Base-by-base conservation (phyloP, 2,888 invertebrate species). In the Lutraria lutraria region DNA sequence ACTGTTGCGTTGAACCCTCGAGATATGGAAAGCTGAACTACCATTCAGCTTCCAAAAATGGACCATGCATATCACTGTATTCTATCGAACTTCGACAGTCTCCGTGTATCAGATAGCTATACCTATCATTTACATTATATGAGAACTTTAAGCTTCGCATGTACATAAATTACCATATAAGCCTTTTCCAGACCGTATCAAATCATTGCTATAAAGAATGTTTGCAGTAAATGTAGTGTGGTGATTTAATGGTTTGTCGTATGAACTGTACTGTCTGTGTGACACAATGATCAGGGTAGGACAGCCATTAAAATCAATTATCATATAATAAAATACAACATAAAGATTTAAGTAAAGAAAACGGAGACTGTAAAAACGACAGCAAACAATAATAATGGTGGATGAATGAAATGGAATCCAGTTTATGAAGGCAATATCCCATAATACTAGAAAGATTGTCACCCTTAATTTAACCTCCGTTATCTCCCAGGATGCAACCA, bases 251-350 rank as follows among this genome's bases (percentile, higher is more conserved):
- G 34, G 76, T 15, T 31, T 19, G 31, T 16, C 16, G 31, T 34
- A 76, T 16, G 76, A 19, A 31, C 34, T 76, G 29, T 76, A 76
- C 34, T 16, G 34, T 34, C 6, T 31, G 6, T 3, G 19, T 16
- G 29, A 31, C 29, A 76, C 76, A 31, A 19, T 31, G 31, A 76
- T 76, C 76, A 31, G 29, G 76, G 15, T 76, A 76, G 19, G 19
- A 76, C 31, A 25, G 76, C 76, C 29, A 76, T 76, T 31, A 76
- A 76, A 76, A 76, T 34, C 76, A 76, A 76, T 76, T 76, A 76
- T 76, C 76, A 34, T 34, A 76, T 31, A 31, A 34, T 76, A 76
- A 76, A 76, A 34, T 19, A 31, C 34, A 34, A 76, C 76, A 31
- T 76, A 76, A 76, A 76, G 76, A 76, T 19, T 31, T 34, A 31